phyloP scores from a whole-genome alignment of 1,140 invertebrate species.

The Trichogramma pretiosum region DNA sequence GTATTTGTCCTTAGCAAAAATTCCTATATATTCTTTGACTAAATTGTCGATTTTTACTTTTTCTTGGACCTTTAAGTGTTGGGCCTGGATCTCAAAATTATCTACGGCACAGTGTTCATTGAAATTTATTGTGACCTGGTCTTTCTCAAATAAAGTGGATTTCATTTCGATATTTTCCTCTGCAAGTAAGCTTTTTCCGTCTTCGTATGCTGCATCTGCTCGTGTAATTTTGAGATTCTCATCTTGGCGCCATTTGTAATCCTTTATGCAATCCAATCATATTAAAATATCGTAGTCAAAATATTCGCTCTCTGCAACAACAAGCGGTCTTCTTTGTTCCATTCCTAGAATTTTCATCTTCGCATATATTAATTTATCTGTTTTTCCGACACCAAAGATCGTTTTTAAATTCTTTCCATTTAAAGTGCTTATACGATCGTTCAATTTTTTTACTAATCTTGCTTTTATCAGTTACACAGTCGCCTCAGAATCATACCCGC shows the following conservation, averaged over 20 bases:
- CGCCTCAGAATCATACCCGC: slow-evolving; percentile 24
- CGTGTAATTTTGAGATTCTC: slow-evolving; percentile 12
- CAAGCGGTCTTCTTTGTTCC: slow-evolving; percentile 12
- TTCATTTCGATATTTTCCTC: slow-evolving; percentile 1
- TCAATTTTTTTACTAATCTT: slow-evolving; percentile 22
- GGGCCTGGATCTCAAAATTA: slow-evolving; percentile 2
- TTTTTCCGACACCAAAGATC: slow-evolving; percentile 12
- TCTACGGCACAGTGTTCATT: slow-evolving; percentile 13
- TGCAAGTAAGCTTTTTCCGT: too few species aligned
- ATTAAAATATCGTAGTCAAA: slow-evolving; percentile 18
- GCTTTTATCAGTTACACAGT: slow-evolving; percentile 28
- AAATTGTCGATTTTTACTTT: slow-evolving; percentile 8
- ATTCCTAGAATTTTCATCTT: slow-evolving; percentile 19
- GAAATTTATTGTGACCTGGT: slow-evolving; percentile 13
- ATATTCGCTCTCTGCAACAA: slow-evolving; percentile 12
- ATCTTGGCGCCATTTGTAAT: slow-evolving; percentile 15
- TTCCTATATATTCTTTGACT: slow-evolving; percentile 10
- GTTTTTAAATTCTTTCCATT: slow-evolving; percentile 11
- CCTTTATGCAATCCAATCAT: slow-evolving; percentile 14
- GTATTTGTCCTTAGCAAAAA: slow-evolving; percentile 19
- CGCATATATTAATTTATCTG: slow-evolving; percentile 11
- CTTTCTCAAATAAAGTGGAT: neutral
- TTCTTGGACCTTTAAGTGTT: slow-evolving; percentile 2
- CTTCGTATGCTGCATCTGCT: too few species aligned
- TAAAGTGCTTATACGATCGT: slow-evolving; percentile 12